A percentile compares a stretch with the other conserved stretches of the same genome.
phyloP scores from a whole-genome alignment of 2,888 invertebrate genomes.

The Boloria euphrosyne region DNA sequence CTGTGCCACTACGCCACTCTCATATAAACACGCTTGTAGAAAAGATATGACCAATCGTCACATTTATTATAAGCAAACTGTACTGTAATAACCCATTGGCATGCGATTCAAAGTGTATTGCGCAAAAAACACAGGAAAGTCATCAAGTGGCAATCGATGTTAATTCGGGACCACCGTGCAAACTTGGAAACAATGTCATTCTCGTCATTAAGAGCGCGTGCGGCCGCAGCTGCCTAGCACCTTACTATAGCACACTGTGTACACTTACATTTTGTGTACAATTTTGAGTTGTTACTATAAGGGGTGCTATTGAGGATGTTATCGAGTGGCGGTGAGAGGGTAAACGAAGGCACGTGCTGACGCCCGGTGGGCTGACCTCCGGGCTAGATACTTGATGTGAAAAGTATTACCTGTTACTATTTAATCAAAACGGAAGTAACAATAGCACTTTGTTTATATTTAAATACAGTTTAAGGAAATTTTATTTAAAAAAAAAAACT shows the following conservation, averaged over 20 bases:
- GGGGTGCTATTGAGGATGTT: constrained; percentile 55
- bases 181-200: constrained; percentile 54
- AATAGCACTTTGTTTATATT: neutral
- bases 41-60: neutral
- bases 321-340: constrained; percentile 56
- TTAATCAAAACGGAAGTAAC: constrained; percentile 3
- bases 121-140: constrained; percentile 54
- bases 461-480: neutral
- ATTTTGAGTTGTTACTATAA: constrained; percentile 30
- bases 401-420: constrained; percentile 21
- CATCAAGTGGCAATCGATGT: constrained; percentile 68
- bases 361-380: constrained; percentile 56
- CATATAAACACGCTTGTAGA: neutral
- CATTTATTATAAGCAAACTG: neutral
- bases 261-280: constrained; percentile 14
- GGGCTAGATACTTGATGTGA: constrained; percentile 27
- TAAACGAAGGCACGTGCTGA: constrained; percentile 65
- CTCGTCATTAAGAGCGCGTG: constrained; percentile 71
- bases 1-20: too few species aligned
- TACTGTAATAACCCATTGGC: constrained; percentile 20
- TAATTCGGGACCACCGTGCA: constrained; percentile 67
- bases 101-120: constrained; percentile 23
- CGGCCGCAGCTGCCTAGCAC: constrained; percentile 63
- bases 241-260: constrained; percentile 28
- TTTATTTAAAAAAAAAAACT: neutral